Percentiles rank a stretch among this genome's conserved stretches.
Conservation (phyloP, 2,113 vertebrate genomes). For the Phocoena sinus region DNA sequence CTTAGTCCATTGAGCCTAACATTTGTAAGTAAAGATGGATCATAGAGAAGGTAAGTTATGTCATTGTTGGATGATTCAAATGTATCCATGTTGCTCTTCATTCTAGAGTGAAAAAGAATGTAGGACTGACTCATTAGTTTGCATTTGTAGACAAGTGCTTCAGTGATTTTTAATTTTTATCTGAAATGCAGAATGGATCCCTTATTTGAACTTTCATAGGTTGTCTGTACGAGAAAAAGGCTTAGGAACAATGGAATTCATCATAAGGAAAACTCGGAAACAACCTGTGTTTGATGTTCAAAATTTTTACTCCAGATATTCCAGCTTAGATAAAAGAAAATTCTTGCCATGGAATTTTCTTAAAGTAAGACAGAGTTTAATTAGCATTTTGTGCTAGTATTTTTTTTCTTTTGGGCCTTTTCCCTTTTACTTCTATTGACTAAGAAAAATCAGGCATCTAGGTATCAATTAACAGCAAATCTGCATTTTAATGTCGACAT, state of each 20-base stretch:
- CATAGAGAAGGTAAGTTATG: not conserved
- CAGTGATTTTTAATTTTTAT: constrained; percentile 50
- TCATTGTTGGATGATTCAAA: not conserved
- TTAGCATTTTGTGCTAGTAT: not conserved
- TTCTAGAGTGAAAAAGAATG: not conserved
- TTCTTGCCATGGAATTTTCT: not conserved
- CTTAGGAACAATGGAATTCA: not conserved
- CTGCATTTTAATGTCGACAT: not conserved
- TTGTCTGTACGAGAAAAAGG: not conserved
- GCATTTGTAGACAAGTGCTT: constrained; percentile 26
- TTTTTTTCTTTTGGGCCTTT: not conserved
- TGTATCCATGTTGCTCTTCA: not conserved
- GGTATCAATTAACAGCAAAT: not conserved
- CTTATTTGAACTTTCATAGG: not conserved
- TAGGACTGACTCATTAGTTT: not conserved
- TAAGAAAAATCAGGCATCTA: not conserved
- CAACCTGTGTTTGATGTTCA: not conserved
- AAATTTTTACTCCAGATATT: not conserved
- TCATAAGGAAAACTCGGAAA: not conserved
- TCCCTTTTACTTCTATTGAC: not conserved
- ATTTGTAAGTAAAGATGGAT: not conserved
- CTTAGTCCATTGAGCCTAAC: not conserved
- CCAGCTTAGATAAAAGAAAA: not conserved
- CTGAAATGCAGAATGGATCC: not conserved
- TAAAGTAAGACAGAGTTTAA: not conserved